Base-by-base conservation (phyloP, 2,888 invertebrate species). In the Drosophila fulvimacula region DNA sequence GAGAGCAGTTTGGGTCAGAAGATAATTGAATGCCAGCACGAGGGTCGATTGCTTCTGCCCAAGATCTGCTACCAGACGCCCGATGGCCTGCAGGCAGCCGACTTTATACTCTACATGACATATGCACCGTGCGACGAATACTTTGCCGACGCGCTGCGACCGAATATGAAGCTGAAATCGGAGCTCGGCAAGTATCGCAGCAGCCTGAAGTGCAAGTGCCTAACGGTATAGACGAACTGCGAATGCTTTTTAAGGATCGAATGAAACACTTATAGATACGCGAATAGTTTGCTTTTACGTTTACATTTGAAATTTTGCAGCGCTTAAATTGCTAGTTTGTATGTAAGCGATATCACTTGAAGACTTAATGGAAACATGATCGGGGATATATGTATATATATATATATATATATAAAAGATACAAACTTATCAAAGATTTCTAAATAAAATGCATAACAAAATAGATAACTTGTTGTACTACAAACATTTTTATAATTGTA, bases 111-210 rank as follows among this genome's bases (percentile, higher is more conserved):
- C 44, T 81, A 79, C 49, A 67, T 82, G 55, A 88, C 88, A 3
- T 82, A 84, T 68, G 79, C 84, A 2, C 82, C 85, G 7, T 79
- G 72, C 61, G 89, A 89, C 51, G 86, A 89, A 57, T 80, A 73
- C 56, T 67, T 67, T 51, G 67, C 68, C 62, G 73, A 73, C 38
- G 52, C 73, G 1, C 48, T 73, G 48, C 62, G 73, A 13, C 68
- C 68, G 32, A 73, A 73, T 24, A 44, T 68, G 3, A 73, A 73
- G 21, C 15, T 73, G 5, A 73, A 73, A 24, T 42, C 52, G 5
- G 73, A 73, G 0, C 44, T 73, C 19, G 36, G 49, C 32, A 73
- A 73, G n/a, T 63, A 52, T 24, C 59, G 73, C 27, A 62, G 17
- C 21, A 59, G 53, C 1, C 52, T 59, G 3, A 73, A 51, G 55